A percentile compares a stretch with the other conserved stretches of the same genome.
Evolutionary conservation across 1,140 invertebrate genomes (phyloP).

Genomic region (Magallana gigas): DNA sequence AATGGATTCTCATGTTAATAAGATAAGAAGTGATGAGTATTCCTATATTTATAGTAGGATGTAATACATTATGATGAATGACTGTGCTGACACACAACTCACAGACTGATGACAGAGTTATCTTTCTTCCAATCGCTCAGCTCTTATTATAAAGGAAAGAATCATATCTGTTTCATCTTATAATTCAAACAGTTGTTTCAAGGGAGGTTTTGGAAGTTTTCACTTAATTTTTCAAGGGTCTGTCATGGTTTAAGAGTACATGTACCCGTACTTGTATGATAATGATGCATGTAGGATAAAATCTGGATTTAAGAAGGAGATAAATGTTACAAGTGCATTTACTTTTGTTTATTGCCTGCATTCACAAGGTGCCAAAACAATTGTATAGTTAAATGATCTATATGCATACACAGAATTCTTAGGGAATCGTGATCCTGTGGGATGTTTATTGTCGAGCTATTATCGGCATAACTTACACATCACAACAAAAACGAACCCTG

Average conservation of each 20-base stretch:
- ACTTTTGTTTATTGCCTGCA: neutral
- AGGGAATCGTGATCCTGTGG: slow-evolving; percentile 8
- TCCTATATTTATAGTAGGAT: neutral
- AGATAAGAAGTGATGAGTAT: neutral
- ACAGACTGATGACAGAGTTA: slow-evolving; percentile 28
- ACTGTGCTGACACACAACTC: slow-evolving; percentile 19
- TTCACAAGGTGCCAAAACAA: slow-evolving; percentile 30
- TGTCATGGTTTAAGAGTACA: too few relatives aligned
- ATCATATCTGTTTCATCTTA: too few relatives aligned
- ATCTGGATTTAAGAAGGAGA: neutral
- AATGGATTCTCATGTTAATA: slow-evolving; percentile 17
- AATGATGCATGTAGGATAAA: neutral
- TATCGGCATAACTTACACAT: slow-evolving; percentile 27
- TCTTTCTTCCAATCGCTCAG: neutral
- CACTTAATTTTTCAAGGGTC: too few relatives aligned
- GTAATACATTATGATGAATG: slow-evolving; percentile 16
- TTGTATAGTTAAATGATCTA: slow-evolving; percentile 26
- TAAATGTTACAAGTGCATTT: slow-evolving; percentile 11
- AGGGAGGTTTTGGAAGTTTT: too few relatives aligned
- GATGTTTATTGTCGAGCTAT: slow-evolving; percentile 30
- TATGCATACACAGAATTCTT: slow-evolving; percentile 24
- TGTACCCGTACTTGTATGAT: too few relatives aligned
- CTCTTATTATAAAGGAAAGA: neutral
- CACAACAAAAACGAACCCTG: slow-evolving; percentile 19
- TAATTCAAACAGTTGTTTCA: too few relatives aligned